Evolutionary conservation across 2,113 vertebrate species (phyloP).

Genomic region (Oncorhynchus clarkii): DNA sequence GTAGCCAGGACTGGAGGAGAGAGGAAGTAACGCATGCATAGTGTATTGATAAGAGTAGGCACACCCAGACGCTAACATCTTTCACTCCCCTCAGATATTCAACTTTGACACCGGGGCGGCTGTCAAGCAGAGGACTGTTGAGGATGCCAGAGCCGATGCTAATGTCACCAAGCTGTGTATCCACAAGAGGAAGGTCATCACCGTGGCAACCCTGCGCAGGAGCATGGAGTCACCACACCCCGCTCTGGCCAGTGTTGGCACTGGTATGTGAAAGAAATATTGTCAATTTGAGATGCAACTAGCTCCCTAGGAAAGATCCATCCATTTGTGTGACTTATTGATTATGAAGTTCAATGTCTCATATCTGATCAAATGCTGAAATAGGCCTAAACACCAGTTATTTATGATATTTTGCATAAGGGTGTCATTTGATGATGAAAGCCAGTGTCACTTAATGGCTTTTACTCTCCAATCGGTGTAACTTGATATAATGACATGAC

Average conservation of each 20-base stretch:
- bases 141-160: conserved; percentile 95
- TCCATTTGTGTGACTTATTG: background rate
- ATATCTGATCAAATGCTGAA: background rate
- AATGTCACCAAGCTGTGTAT: conserved; percentile 99
- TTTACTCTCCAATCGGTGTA: background rate
- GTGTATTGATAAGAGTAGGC: background rate
- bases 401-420: no score
- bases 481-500: background rate
- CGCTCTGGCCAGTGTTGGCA: background rate
- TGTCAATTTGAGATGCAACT: no score
- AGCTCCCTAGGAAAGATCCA: no score
- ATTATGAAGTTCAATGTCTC: background rate
- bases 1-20: background rate
- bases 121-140: conserved; percentile 95
- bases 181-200: conserved; percentile 97
- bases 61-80: background rate
- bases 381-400: background rate
- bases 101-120: conserved; percentile 94
- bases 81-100: conserved; percentile 80
- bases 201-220: conserved; percentile 95
- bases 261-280: conserved; percentile 4
- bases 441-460: no score
- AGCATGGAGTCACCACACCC: conserved; percentile 85
- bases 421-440: no score
- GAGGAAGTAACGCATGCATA: background rate